Evolutionary conservation across 2,113 vertebrate species (phyloP).

Genomic region (Leptodactylus fuscus): DNA sequence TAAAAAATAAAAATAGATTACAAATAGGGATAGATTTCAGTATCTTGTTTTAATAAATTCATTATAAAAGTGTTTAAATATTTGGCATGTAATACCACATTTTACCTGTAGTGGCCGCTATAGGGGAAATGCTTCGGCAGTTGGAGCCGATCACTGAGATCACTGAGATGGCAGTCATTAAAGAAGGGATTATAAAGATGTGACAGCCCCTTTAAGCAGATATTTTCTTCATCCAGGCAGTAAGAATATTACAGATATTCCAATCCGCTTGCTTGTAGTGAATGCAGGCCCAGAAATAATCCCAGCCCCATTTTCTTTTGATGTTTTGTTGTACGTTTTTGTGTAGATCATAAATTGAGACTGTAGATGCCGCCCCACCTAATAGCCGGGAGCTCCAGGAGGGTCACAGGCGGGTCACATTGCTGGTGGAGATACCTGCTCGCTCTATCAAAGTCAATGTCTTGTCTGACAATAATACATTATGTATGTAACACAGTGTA

Average conservation of each 20-base stretch:
- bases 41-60: too few relatives aligned
- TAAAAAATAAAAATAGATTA: too few relatives aligned
- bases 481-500: background rate
- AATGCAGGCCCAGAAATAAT: background rate
- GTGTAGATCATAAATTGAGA: background rate
- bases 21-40: too few relatives aligned
- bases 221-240: too few relatives aligned
- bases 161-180: background rate
- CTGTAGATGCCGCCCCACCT: background rate
- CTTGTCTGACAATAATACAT: background rate
- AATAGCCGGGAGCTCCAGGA: background rate
- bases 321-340: background rate
- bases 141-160: background rate
- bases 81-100: background rate
- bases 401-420: background rate
- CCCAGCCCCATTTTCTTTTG: background rate
- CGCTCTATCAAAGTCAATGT: background rate
- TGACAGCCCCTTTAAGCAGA: too few relatives aligned
- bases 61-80: too few relatives aligned
- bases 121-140: background rate
- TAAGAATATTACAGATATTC: too few relatives aligned
- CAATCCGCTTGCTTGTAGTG: too few relatives aligned
- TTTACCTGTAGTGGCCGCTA: too few relatives aligned
- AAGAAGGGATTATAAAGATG: too few relatives aligned
- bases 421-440: background rate